Evolutionary conservation across 2,888 invertebrate genomes (phyloP).

Genomic region (Ectemnius cavifrons): DNA sequence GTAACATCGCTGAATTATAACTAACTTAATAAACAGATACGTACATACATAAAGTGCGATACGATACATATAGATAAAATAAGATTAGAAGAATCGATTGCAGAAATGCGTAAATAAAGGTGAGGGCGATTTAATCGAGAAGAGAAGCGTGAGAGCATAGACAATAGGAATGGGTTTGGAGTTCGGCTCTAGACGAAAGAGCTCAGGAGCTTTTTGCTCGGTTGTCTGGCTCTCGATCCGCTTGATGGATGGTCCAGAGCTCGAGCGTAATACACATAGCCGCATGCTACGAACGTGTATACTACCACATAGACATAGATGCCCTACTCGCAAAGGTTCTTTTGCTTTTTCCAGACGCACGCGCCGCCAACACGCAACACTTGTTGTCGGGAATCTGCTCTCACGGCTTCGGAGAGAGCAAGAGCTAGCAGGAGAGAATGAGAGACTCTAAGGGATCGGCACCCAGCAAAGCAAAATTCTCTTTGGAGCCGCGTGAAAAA

Average conservation of each 20-base stretch:
- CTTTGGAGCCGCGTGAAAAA: too few relatives aligned
- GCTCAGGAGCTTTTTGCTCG: slow-evolving; percentile 56
- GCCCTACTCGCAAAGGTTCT: not conserved
- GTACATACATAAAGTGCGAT: too few relatives aligned
- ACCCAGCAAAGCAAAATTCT: too few relatives aligned
- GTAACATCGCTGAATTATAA: too few relatives aligned
- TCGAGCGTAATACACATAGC: slow-evolving; percentile 2
- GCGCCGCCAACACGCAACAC: too few relatives aligned
- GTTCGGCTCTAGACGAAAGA: slow-evolving; percentile 33
- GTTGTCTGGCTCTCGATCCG: slow-evolving; percentile 45
- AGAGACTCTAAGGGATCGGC: not conserved
- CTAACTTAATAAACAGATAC: too few relatives aligned
- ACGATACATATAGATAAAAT: too few relatives aligned
- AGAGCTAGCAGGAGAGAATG: not conserved
- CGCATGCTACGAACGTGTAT: slow-evolving; percentile 11
- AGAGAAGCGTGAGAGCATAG: slow-evolving; percentile 49
- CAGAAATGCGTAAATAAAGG: too few relatives aligned
- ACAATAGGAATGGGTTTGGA: slow-evolving; percentile 59
- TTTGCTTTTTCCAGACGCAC: too few relatives aligned
- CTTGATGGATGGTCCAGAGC: slow-evolving; percentile 56
- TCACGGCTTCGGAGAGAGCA: not conserved
- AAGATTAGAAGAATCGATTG: too few relatives aligned
- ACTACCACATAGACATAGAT: slow-evolving; percentile 24
- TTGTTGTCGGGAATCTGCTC: too few relatives aligned
- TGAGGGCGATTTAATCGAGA: too few relatives aligned